These are phyloP conservation scores for Champsocephalus gunnari DNA, from an alignment of 2,797 vertebrate genomes.

Conservation along the genomic window DNA sequence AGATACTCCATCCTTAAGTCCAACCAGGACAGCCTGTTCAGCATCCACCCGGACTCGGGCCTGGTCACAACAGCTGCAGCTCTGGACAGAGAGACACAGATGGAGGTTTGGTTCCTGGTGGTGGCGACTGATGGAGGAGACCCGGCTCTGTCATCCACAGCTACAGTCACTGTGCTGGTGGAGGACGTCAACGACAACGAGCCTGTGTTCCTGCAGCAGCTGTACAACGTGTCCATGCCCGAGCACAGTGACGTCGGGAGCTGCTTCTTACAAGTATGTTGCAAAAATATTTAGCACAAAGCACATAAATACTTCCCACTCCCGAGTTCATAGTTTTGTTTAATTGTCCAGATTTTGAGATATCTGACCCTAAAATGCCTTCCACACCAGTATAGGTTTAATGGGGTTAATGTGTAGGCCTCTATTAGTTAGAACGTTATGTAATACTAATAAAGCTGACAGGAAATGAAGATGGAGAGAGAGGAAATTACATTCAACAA, in stretches of 20 bases:
- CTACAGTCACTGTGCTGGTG: conserved; percentile 85
- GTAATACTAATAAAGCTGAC: background rate
- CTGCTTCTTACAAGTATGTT: conserved; percentile 91
- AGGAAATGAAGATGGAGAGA: background rate
- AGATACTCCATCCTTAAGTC: conserved; percentile 83
- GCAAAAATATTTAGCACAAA: background rate
- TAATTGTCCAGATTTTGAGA: background rate
- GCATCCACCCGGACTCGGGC: conserved; percentile 85
- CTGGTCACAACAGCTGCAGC: conserved; percentile 81
- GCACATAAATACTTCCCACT: background rate
- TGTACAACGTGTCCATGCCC: conserved; percentile 86
- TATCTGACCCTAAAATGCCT: background rate
- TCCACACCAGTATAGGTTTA: background rate
- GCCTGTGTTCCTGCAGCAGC: conserved; percentile 88
- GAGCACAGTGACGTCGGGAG: conserved; percentile 86
- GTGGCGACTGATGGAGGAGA: conserved; percentile 88
- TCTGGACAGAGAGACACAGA: conserved; percentile 88
- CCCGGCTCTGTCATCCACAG: conserved; percentile 85
- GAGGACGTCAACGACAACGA: conserved; percentile 93
- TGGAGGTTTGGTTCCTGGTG: conserved; percentile 85
- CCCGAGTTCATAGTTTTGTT: background rate
- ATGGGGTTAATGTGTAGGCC: background rate
- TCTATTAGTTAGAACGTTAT: background rate
- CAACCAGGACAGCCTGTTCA: conserved; percentile 68
- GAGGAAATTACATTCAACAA: background rate